Evolutionary conservation across 1,140 invertebrate species (phyloP).

Genomic region (Vanessa atalanta): DNA sequence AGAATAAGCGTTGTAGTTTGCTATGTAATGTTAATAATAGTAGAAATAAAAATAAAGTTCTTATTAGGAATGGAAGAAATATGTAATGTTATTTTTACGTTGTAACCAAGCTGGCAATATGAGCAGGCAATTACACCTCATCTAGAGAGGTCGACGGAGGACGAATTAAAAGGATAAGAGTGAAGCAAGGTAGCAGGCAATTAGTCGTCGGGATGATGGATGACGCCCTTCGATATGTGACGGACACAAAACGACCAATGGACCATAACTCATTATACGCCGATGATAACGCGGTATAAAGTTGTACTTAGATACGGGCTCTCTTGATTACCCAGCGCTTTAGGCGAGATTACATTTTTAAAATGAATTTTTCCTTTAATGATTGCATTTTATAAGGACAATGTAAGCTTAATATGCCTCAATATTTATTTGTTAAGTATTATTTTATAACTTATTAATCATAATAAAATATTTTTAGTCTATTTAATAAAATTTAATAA

Average conservation of each 20-base stretch:
- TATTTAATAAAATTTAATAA: too few species aligned
- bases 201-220: slow-evolving; percentile 75
- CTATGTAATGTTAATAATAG: not conserved
- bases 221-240: slow-evolving; percentile 65
- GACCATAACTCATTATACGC: slow-evolving; percentile 74
- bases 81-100: slow-evolving; percentile 2
- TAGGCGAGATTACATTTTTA: slow-evolving; percentile 51
- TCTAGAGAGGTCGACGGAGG: slow-evolving; percentile 56
- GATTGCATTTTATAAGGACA: slow-evolving; percentile 7
- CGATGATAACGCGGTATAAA: slow-evolving; percentile 73
- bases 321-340: slow-evolving; percentile 58
- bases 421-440: too few species aligned
- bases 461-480: too few species aligned
- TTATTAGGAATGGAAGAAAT: not conserved
- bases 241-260: slow-evolving; percentile 69
- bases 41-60: not conserved
- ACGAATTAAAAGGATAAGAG: slow-evolving; percentile 74
- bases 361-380: slow-evolving; percentile 27
- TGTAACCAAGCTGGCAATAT: slow-evolving; percentile 21
- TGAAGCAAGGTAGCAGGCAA: slow-evolving; percentile 76
- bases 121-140: slow-evolving; percentile 43
- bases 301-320: slow-evolving; percentile 69
- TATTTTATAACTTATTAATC: too few species aligned
- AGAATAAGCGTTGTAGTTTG: too few species aligned
- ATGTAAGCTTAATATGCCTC: not conserved